Base-by-base conservation (phyloP, 2,888 invertebrate genomes). In the Coelopa pilipes region DNA sequence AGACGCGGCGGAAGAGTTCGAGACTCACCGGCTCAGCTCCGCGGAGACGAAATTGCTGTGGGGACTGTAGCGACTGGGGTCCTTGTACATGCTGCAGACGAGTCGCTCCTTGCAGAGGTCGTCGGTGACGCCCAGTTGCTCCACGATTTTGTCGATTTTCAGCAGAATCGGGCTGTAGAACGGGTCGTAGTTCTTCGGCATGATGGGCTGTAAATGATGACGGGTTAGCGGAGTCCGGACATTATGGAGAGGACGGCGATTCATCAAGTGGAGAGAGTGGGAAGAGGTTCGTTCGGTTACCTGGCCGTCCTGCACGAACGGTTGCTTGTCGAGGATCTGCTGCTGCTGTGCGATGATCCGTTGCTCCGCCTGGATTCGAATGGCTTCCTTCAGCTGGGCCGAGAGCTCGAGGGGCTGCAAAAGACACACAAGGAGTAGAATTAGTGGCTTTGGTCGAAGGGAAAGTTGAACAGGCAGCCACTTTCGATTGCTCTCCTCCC, bases 11-110 rank as follows among this genome's bases (percentile, higher is more conserved):
- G 50, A 15, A 53, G 5, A n/a, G 12, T 34, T 34, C 34, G 34
- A 34, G 4, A 89, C 92, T 90, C 87, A 96, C 96, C 96, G 94
- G 91, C 96, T 96, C 63, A 96, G 89, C 85, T 96, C 95, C 59
- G 93, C 93, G 19, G 96, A 96, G 70, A 96, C 91, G 75, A 95
- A 90, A 87, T 96, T 96, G 84, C 96, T 96, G 84, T 94, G 94
- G 0, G 96, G 96, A 75, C 94, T 92, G 82, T 93, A 96, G 80
- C 92, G 92, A 77, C 90, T 89, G 0, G 96, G 96, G 84, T 94
- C 94, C 82, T 92, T 93, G 88, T 96, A 96, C 89, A 96, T 92
- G 77, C 93, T 92, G 84, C 96, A 96, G 1, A 96, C 92, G 0
- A 96, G 90, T 75, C 95, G 89, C 84, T 95, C 95, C 75, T 91